Conservation (phyloP, 2,888 invertebrate genomes). For the Drosophila nigricruria region DNA sequence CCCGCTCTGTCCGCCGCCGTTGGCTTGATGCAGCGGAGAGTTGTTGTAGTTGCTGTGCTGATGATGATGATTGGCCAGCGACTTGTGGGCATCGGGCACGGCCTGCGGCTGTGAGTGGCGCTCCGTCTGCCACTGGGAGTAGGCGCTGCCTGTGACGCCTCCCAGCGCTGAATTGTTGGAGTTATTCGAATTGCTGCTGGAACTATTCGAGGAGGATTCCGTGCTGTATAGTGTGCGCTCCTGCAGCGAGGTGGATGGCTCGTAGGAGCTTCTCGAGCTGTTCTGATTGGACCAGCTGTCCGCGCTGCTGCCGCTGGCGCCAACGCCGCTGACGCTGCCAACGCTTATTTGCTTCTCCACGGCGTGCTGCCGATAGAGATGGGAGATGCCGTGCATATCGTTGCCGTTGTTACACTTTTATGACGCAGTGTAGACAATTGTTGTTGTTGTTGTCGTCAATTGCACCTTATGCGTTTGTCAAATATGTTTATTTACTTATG, state of each 20-base stretch:
- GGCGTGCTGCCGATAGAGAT: conserved; percentile 85
- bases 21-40: conserved; percentile 72
- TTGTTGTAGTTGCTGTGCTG: conserved; percentile 42
- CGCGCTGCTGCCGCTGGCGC: conserved; percentile 43
- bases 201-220: conserved; percentile 81
- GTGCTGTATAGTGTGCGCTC: conserved; percentile 43
- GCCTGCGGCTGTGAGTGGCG: conserved; percentile 84
- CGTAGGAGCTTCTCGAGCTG: conserved; percentile 66
- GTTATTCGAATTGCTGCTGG: conserved; percentile 82
- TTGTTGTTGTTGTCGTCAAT: conserved; percentile 7
- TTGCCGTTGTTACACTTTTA: conserved; percentile 62
- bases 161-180: conserved; percentile 63
- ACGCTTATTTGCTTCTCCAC: conserved; percentile 85
- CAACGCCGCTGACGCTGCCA: conserved; percentile 25
- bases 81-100: conserved; percentile 82
- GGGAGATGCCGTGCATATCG: conserved; percentile 85
- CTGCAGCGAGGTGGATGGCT: conserved; percentile 57
- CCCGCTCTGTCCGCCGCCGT: conserved; percentile 38
- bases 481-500: conserved; percentile 22
- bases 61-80: conserved; percentile 77
- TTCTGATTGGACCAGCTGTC: conserved; percentile 62
- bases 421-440: conserved; percentile 56
- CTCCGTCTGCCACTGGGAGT: conserved; percentile 66
- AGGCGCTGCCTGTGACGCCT: conserved; percentile 70
- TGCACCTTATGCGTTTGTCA: conserved; percentile 49